Percentiles rank a stretch among this genome's conserved stretches.
Conservation (phyloP, 2,113 vertebrate species). For the Sarotherodon lohbergeri region DNA sequence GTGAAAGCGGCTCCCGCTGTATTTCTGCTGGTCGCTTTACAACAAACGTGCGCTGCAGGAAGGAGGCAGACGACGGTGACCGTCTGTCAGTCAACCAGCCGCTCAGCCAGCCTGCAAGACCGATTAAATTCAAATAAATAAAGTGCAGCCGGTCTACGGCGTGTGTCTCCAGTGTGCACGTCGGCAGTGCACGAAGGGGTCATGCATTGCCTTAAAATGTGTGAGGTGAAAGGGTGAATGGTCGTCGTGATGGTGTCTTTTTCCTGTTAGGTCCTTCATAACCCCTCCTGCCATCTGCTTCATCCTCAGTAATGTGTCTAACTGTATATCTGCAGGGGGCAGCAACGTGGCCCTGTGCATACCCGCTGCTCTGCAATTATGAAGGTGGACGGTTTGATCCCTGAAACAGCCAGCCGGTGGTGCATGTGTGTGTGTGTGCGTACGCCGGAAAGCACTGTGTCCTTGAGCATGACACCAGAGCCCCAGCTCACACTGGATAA, state of each 20-base stretch:
- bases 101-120: background rate
- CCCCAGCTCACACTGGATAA: slow-evolving; percentile 1
- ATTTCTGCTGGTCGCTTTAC: background rate
- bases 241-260: background rate
- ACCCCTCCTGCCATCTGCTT: slow-evolving; percentile 18
- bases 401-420: background rate
- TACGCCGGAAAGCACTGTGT: background rate
- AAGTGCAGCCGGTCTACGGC: slow-evolving; percentile 1
- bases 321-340: slow-evolving; percentile 61
- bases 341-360: slow-evolving; percentile 45
- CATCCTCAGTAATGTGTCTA: slow-evolving; percentile 1
- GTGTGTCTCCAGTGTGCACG: background rate
- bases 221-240: background rate
- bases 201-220: background rate
- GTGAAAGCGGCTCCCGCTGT: background rate
- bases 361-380: background rate
- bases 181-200: background rate
- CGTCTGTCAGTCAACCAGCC: background rate
- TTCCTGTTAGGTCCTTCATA: background rate
- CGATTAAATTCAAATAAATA: background rate
- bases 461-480: slow-evolving; percentile 41
- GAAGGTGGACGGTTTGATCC: slow-evolving; percentile 6
- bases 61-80: background rate
- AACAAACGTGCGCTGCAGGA: background rate
- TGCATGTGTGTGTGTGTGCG: background rate